phyloP scores from a whole-genome alignment of 2,113 vertebrate genomes.

The Orthonyx spaldingii region DNA sequence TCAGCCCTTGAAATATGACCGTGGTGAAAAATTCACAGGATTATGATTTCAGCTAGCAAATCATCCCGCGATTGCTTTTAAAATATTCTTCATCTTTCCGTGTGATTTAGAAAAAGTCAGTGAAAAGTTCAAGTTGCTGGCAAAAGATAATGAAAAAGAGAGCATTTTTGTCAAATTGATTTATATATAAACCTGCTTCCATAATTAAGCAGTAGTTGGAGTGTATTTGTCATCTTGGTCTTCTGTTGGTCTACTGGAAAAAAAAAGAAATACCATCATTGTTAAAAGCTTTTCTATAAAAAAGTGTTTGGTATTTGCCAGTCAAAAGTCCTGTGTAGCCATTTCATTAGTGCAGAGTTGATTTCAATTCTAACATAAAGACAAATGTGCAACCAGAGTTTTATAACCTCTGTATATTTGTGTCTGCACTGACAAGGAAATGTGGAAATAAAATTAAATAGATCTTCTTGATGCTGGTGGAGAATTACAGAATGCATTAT shows the following conservation, averaged over 20 bases:
- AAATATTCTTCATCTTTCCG: neutral
- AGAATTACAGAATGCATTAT: neutral
- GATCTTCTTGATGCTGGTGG: neutral
- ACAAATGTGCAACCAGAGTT: neutral
- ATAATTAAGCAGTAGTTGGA: neutral
- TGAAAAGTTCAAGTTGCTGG: neutral
- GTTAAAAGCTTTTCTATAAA: neutral
- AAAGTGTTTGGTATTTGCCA: neutral
- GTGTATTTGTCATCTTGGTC: neutral
- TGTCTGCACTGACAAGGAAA: neutral
- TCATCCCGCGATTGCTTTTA: neutral
- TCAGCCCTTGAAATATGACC: neutral
- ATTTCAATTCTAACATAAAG: neutral
- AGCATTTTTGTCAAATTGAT: neutral
- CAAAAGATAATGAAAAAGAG: neutral
- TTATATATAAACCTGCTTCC: neutral
- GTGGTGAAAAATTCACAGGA: neutral
- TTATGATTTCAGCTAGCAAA: neutral
- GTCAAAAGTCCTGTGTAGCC: neutral
- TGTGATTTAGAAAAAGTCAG: neutral
- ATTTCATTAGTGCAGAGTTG: neutral
- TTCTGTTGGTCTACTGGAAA: neutral
- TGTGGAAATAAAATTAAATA: constrained; percentile 10
- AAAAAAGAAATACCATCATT: neutral
- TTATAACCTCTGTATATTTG: neutral